These are phyloP conservation scores for Semnornis frantzii DNA, from an alignment of 2,113 vertebrate species.

Conservation along the genomic window DNA sequence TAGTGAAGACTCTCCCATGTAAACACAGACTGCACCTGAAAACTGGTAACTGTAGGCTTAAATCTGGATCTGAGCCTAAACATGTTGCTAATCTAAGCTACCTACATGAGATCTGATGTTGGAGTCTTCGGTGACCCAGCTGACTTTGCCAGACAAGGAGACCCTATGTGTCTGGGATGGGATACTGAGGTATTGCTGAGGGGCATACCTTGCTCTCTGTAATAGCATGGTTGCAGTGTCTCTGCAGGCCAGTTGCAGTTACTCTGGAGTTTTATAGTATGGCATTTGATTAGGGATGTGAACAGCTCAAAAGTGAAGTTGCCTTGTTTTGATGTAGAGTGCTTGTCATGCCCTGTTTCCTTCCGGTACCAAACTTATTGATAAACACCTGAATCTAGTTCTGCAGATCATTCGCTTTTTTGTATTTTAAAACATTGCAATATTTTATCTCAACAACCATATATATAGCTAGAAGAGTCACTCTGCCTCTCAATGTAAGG, in stretches of 20 bases:
- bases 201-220: neutral
- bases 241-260: neutral
- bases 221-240: neutral
- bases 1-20: neutral
- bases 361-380: neutral
- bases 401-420: neutral
- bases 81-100: fast-evolving
- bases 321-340: neutral
- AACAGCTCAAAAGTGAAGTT: neutral
- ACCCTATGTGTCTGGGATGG: neutral
- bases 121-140: neutral
- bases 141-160: neutral
- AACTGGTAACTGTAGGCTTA: neutral
- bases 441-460: neutral
- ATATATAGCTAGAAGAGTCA: neutral
- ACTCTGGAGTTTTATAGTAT: neutral
- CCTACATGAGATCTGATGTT: neutral
- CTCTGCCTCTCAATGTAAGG: neutral
- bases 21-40: neutral
- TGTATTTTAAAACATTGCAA: neutral
- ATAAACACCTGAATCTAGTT: neutral
- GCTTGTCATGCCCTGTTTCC: neutral
- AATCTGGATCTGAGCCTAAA: neutral
- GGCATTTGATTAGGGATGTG: neutral
- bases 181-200: neutral